Conservation (phyloP, 2,113 vertebrate species). For the Sander vitreus region DNA sequence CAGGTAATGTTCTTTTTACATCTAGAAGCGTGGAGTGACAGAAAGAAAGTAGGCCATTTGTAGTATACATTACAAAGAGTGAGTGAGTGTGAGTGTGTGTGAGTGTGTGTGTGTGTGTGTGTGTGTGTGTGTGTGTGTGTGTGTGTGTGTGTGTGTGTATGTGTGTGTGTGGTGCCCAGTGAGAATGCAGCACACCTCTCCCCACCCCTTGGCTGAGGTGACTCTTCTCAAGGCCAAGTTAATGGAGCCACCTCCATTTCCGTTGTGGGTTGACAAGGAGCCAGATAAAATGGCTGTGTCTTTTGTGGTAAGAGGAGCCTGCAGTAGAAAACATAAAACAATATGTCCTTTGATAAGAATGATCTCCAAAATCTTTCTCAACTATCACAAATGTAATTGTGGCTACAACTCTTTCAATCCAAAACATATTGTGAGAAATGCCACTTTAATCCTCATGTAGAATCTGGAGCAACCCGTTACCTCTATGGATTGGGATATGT, state of each 20-base stretch:
- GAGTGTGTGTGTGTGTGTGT: neutral
- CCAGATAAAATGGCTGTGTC: slow-evolving; percentile 97
- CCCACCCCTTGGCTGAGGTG: slow-evolving; percentile 96
- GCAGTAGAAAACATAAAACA: neutral
- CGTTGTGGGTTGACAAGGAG: slow-evolving; percentile 97
- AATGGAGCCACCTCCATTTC: slow-evolving; percentile 95
- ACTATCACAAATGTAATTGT: neutral
- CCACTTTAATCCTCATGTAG: neutral
- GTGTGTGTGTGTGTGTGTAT: neutral
- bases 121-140: neutral
- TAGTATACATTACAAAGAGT: neutral
- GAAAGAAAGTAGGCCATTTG: neutral
- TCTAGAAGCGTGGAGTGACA: neutral
- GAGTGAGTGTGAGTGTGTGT: no score
- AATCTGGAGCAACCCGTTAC: slow-evolving; percentile 67
- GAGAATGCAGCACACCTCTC: slow-evolving; percentile 86
- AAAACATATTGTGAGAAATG: neutral
- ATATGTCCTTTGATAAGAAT: neutral
- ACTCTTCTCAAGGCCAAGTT: slow-evolving; percentile 92
- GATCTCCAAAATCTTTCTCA: neutral
- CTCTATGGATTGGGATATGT: slow-evolving; percentile 99
- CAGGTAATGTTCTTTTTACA: neutral
- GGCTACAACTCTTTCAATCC: neutral
- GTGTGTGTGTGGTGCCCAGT: neutral
- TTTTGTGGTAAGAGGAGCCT: slow-evolving; percentile 95